Evolutionary conservation across 2,113 vertebrate genomes (phyloP).

Genomic region (Osmerus mordax): DNA sequence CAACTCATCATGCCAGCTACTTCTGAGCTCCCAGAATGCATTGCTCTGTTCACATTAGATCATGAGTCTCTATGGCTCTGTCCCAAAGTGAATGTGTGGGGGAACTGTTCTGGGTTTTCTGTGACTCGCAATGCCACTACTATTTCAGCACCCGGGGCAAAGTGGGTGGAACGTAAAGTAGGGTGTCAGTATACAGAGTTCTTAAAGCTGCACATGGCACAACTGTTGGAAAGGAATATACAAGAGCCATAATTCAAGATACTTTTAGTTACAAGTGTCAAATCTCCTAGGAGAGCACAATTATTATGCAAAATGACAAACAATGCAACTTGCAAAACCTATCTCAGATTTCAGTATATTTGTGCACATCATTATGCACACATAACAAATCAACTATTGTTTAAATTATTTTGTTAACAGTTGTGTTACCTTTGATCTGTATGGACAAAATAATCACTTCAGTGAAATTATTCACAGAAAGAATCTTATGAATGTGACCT

Average conservation of each 20-base stretch:
- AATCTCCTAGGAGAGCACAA: no score
- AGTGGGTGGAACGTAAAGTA: slow-evolving; percentile 2
- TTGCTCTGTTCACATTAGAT: slow-evolving; percentile 16
- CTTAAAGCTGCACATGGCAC: neutral
- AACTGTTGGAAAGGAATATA: neutral
- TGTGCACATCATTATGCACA: no score
- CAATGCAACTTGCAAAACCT: neutral
- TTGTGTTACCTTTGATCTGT: no score
- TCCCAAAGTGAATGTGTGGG: neutral
- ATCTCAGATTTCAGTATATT: no score
- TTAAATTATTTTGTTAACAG: no score
- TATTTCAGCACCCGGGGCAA: slow-evolving; percentile 9
- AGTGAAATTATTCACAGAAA: no score
- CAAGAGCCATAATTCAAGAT: neutral
- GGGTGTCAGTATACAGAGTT: neutral
- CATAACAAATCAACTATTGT: no score
- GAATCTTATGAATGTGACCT: neutral
- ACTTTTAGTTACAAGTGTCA: no score
- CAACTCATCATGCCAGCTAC: neutral
- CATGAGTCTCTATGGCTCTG: neutral
- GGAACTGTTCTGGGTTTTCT: slow-evolving; percentile 7
- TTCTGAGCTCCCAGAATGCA: neutral
- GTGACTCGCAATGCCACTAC: neutral
- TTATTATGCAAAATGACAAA: neutral
- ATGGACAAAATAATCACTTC: no score